Percentiles rank a stretch among this genome's conserved stretches.
Conservation (phyloP, 2,888 invertebrate genomes). For the Altica lythri region DNA sequence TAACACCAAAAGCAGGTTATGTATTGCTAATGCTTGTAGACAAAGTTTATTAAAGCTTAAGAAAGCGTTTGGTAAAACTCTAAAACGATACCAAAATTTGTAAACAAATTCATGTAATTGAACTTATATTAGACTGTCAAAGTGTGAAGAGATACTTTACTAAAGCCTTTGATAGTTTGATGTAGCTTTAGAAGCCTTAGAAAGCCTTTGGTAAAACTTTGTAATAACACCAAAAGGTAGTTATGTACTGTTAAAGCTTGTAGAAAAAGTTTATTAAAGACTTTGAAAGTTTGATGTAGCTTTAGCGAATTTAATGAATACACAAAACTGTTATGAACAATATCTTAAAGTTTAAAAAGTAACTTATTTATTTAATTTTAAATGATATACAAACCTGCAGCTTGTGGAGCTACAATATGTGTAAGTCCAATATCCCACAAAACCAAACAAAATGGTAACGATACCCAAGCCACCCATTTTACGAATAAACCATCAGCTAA, state of each 20-base stretch:
- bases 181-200: no score
- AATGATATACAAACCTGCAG: constrained; percentile 75
- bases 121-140: no score
- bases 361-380: background rate
- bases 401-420: constrained; percentile 92
- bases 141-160: no score
- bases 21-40: no score
- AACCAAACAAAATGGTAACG: constrained; percentile 85
- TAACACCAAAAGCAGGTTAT: no score
- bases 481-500: constrained; percentile 76
- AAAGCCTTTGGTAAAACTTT: background rate
- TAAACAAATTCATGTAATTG: no score
- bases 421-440: constrained; percentile 94
- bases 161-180: no score
- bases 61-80: no score
- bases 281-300: background rate
- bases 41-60: no score
- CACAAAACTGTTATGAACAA: no score
- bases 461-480: constrained; percentile 92
- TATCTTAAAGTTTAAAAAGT: background rate
- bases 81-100: no score
- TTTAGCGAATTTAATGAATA: no score
- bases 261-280: background rate
- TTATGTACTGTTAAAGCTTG: background rate
- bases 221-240: background rate